Conservation (phyloP, 2,113 vertebrate species). For the Xiphorhynchus elegans region DNA sequence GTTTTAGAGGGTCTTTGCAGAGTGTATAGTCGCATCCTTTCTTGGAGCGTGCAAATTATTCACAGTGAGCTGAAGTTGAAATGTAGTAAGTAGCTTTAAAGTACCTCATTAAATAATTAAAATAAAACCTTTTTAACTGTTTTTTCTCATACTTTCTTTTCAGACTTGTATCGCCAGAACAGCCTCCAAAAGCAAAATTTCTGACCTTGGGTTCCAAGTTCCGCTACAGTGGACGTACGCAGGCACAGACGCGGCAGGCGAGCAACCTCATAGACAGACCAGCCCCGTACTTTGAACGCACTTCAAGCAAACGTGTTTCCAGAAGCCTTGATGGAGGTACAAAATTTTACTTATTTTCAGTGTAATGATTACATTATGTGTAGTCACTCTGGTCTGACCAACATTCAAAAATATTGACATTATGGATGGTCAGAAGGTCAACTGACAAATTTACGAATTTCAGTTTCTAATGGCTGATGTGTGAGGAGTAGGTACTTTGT, state of each 20-base stretch:
- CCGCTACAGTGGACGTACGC: constrained; percentile 88
- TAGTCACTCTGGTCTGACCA: background rate
- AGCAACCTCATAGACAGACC: constrained; percentile 87
- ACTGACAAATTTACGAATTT: background rate
- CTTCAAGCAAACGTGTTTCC: constrained; percentile 84
- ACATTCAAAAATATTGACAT: fast-evolving
- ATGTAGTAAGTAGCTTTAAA: background rate
- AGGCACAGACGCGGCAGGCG: constrained; percentile 85
- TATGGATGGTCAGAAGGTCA: background rate
- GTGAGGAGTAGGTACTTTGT: background rate
- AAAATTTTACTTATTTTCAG: background rate
- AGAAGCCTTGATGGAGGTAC: constrained; percentile 87
- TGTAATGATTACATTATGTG: background rate
- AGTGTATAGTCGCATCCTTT: background rate
- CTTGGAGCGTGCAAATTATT: background rate
- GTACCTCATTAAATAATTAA: background rate
- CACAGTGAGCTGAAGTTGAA: background rate
- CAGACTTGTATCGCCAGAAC: constrained; percentile 85
- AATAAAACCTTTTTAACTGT: background rate
- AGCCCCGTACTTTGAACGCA: constrained; percentile 81
- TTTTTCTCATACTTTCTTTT: background rate
- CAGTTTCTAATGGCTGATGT: background rate
- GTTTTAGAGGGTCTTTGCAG: background rate
- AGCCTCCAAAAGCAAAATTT: constrained; percentile 85
- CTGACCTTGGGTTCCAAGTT: constrained; percentile 89